Evolutionary conservation across 2,797 vertebrate genomes (phyloP).

Genomic region (Danio albolineatus): DNA sequence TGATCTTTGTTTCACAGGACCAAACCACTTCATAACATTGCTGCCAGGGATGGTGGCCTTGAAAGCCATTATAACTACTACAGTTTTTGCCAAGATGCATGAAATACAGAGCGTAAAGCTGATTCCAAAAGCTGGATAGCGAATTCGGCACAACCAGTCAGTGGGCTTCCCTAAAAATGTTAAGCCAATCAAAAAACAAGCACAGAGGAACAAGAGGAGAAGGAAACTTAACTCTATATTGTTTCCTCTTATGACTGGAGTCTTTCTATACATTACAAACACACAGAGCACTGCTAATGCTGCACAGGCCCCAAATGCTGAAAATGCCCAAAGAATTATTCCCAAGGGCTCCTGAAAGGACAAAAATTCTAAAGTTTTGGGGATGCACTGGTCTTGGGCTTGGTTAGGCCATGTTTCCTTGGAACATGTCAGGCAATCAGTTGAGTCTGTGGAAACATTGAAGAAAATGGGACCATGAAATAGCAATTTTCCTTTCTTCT

Average conservation of each 20-base stretch:
- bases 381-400: slow-evolving; percentile 68
- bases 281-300: slow-evolving; percentile 66
- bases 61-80: slow-evolving; percentile 77
- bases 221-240: slow-evolving; percentile 79
- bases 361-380: slow-evolving; percentile 72
- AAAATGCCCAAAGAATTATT: slow-evolving; percentile 67
- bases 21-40: slow-evolving; percentile 76
- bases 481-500: not conserved
- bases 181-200: slow-evolving; percentile 75
- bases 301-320: slow-evolving; percentile 67
- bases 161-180: slow-evolving; percentile 78
- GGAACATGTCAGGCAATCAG: slow-evolving; percentile 73
- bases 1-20: slow-evolving; percentile 70
- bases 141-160: slow-evolving; percentile 73
- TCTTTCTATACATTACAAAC: slow-evolving; percentile 69
- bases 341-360: slow-evolving; percentile 75
- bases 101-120: slow-evolving; percentile 80
- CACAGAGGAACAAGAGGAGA: slow-evolving; percentile 72
- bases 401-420: slow-evolving; percentile 72
- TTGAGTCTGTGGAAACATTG: slow-evolving; percentile 70
- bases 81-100: slow-evolving; percentile 78
- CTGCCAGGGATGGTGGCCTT: slow-evolving; percentile 73
- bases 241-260: slow-evolving; percentile 77
- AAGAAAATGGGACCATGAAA: slow-evolving; percentile 1
- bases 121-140: slow-evolving; percentile 77